Percentiles rank a stretch among this genome's conserved stretches.
Conservation (phyloP, 2,888 invertebrate genomes). For the Sarcophaga subvicina region DNA sequence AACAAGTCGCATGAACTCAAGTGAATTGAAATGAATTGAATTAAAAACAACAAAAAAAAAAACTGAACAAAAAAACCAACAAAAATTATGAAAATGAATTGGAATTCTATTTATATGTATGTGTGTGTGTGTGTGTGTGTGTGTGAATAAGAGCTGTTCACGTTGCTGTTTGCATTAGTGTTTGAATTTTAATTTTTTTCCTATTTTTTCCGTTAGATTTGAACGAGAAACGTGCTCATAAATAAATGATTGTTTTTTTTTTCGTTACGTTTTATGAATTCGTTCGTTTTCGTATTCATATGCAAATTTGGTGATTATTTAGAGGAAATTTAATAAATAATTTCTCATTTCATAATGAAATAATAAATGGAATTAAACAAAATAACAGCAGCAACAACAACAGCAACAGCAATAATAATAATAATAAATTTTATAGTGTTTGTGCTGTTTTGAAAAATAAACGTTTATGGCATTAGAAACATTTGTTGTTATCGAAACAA, state of each 20-base stretch:
- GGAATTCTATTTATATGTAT: no score
- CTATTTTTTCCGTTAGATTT: not conserved
- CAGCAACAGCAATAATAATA: not conserved
- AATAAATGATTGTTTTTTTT: not conserved
- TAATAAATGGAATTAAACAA: slow-evolving; percentile 29
- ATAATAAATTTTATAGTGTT: not conserved
- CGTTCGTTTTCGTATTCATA: slow-evolving; percentile 9
- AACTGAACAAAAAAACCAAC: no score
- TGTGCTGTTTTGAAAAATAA: not conserved
- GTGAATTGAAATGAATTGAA: not conserved
- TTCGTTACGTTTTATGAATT: not conserved
- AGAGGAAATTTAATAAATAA: slow-evolving; percentile 56
- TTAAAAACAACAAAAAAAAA: not conserved
- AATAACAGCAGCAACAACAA: not conserved
- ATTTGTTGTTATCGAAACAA: not conserved
- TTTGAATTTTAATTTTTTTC: not conserved
- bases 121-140: no score
- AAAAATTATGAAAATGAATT: no score
- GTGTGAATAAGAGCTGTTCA: no score
- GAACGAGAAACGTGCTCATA: not conserved
- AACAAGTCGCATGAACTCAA: slow-evolving; percentile 4
- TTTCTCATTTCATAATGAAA: slow-evolving; percentile 56
- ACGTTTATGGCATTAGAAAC: not conserved
- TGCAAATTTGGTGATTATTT: slow-evolving; percentile 54
- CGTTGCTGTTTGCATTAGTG: not conserved